These are phyloP conservation scores for Exaiptasia diaphana DNA, from an alignment of 64 coral and sea anemone genomes.

Conservation along the genomic window DNA sequence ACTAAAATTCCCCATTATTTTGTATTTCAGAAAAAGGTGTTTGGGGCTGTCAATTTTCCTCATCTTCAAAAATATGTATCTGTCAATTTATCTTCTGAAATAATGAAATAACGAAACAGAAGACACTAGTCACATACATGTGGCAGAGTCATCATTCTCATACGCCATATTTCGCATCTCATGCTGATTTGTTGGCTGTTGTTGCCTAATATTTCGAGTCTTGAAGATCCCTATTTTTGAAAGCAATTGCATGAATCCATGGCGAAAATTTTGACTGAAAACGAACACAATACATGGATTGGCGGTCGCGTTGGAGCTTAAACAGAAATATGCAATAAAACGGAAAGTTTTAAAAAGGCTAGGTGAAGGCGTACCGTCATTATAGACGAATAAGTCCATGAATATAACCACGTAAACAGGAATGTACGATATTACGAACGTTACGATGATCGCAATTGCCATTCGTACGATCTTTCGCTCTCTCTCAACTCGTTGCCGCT, in stretches of 20 bases:
- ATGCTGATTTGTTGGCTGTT: too few species aligned
- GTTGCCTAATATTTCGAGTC: background rate
- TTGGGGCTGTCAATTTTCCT: too few species aligned
- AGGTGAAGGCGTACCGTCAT: background rate
- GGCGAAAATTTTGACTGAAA: conserved; percentile 15
- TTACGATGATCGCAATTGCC: conserved; percentile 21
- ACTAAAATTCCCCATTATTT: too few species aligned
- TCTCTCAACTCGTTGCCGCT: conserved; percentile 13
- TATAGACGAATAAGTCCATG: conserved; percentile 32
- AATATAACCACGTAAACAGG: background rate
- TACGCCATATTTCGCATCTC: too few species aligned
- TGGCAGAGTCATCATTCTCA: too few species aligned
- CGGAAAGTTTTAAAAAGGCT: background rate
- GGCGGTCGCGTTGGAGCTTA: background rate
- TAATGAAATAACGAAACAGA: too few species aligned
- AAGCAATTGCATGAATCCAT: conserved; percentile 4
- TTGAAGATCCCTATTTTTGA: background rate
- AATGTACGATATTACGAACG: conserved; percentile 13
- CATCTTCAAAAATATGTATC: too few species aligned
- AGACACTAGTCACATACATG: too few species aligned
- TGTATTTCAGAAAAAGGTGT: too few species aligned
- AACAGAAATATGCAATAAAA: background rate
- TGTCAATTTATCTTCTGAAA: too few species aligned
- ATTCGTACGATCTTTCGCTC: conserved; percentile 22
- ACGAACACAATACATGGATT: conserved; percentile 2